A percentile compares a stretch with the other conserved stretches of the same genome.
phyloP scores from a whole-genome alignment of 2,113 vertebrate species.

The Anser brachyrhynchus region DNA sequence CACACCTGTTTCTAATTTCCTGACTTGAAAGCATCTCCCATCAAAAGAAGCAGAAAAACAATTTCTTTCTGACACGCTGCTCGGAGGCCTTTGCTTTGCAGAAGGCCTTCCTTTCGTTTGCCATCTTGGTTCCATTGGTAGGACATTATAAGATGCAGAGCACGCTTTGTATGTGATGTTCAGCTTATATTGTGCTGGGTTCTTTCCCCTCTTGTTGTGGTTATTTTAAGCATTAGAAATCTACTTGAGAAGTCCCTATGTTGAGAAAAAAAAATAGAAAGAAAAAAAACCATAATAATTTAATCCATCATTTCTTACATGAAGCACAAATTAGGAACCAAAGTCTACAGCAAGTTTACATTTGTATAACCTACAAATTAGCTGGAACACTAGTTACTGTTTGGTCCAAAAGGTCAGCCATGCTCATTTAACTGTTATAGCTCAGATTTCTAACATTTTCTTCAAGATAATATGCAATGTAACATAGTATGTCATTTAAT shows the following conservation, averaged over 20 bases:
- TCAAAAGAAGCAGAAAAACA: constrained; percentile 92
- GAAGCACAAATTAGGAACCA: constrained; percentile 20
- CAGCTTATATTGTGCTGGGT: constrained; percentile 47
- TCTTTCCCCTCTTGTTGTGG: constrained; percentile 74
- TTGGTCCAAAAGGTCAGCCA: neutral
- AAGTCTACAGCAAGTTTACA: neutral
- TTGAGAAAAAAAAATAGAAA: neutral
- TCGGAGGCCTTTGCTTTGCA: constrained; percentile 69
- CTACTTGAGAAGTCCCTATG: constrained; percentile 53
- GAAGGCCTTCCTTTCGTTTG: constrained; percentile 61
- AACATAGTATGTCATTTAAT: constrained; percentile 15
- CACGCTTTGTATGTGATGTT: constrained; percentile 27
- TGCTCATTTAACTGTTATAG: neutral
- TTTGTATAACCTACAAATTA: constrained; percentile 37
- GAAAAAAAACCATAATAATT: neutral
- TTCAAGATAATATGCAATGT: neutral
- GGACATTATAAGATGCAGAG: constrained; percentile 58
- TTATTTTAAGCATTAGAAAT: constrained; percentile 67
- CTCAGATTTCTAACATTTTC: neutral
- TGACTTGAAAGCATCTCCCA: constrained; percentile 94
- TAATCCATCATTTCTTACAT: constrained; percentile 47
- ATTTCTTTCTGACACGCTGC: constrained; percentile 87
- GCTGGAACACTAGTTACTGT: neutral
- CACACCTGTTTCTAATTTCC: constrained; percentile 98
- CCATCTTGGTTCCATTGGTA: constrained; percentile 70